Conservation (phyloP, 2,797 vertebrate species). For the Karalla daura region DNA sequence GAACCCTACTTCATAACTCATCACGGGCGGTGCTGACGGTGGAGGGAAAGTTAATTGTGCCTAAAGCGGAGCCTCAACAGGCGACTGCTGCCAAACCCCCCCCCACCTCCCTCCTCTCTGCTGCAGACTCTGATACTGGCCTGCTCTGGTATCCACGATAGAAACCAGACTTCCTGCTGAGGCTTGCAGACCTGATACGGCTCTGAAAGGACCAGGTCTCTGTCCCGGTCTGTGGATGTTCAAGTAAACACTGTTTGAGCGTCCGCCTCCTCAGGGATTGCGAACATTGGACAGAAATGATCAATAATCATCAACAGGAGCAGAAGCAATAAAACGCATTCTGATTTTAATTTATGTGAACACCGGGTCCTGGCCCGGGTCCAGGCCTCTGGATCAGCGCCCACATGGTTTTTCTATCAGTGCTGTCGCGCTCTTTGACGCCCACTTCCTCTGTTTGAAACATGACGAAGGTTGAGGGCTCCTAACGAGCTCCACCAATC, state of each 20-base stretch:
- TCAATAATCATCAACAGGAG: too few relatives aligned
- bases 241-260: not conserved
- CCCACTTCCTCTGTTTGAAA: not conserved
- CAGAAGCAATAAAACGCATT: too few relatives aligned
- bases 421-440: not conserved
- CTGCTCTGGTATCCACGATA: slow-evolving; percentile 54
- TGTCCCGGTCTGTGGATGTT: not conserved
- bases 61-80: slow-evolving; percentile 33
- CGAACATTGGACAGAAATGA: too few relatives aligned
- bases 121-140: slow-evolving; percentile 25
- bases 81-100: slow-evolving; percentile 7
- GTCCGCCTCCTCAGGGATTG: not conserved
- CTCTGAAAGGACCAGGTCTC: not conserved
- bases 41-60: slow-evolving; percentile 49
- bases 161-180: slow-evolving; percentile 69
- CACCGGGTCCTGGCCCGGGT: too few relatives aligned
- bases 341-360: too few relatives aligned
- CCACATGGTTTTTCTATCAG: not conserved
- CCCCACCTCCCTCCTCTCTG: not conserved
- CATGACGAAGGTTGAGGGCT: not conserved
- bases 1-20: slow-evolving; percentile 31
- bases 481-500: not conserved
- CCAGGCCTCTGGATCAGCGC: not conserved
- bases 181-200: slow-evolving; percentile 53
- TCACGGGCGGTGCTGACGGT: slow-evolving; percentile 51